Conservation (phyloP, 2,113 vertebrate species). For the Melanerpes formicivorus region DNA sequence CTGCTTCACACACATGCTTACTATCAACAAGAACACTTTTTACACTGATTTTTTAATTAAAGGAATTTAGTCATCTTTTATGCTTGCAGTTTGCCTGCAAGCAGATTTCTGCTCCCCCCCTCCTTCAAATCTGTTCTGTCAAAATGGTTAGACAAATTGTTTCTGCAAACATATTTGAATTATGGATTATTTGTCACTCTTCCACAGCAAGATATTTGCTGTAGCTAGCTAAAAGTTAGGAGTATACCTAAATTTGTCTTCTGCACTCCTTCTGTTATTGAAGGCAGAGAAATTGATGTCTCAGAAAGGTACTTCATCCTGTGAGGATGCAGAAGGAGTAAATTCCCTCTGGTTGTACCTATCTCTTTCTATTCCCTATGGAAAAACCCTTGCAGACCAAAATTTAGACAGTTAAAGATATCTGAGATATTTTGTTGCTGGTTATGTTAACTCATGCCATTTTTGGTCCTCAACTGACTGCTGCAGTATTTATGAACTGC, state of each 20-base stretch:
- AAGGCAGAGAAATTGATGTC: not conserved
- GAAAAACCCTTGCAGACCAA: not conserved
- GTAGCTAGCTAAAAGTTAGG: not conserved
- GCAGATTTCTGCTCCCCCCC: not conserved
- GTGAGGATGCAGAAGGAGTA: not conserved
- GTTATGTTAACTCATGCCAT: not conserved
- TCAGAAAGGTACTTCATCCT: not conserved
- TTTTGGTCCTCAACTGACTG: not conserved
- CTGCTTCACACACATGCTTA: constrained; percentile 13
- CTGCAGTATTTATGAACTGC: not conserved
- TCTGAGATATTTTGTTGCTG: not conserved
- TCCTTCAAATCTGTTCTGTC: constrained; percentile 40
- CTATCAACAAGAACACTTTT: constrained; percentile 34
- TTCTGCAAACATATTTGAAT: constrained; percentile 37
- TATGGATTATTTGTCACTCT: constrained; percentile 22
- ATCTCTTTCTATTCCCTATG: not conserved
- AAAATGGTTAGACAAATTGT: constrained; percentile 56
- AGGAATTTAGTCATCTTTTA: constrained; percentile 42
- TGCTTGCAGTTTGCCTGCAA: constrained; percentile 39
- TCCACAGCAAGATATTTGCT: not conserved
- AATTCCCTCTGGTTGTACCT: not conserved
- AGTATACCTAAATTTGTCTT: not conserved
- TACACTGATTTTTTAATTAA: constrained; percentile 65
- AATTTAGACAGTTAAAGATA: not conserved
- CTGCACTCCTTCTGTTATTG: not conserved